Evolutionary conservation across 92 coral and sea anemone genomes (phyloP), one percentile per base, ranked within the genome.

Genomic region (Porites evermanni): DNA sequence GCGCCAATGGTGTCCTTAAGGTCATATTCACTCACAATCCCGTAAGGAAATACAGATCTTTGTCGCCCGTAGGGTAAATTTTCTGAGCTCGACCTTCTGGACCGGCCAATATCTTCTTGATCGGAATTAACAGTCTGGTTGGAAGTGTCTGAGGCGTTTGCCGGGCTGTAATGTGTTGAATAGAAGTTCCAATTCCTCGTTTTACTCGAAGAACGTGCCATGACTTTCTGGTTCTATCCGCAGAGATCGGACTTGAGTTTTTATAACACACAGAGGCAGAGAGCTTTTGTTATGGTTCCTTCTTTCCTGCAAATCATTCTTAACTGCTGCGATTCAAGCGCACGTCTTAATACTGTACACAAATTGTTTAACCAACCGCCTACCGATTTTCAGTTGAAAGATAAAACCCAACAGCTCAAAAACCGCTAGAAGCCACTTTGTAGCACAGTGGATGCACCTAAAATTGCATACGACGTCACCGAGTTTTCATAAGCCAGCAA

Each of bases 21-120:
- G 64, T 74, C 80, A 12, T 8, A 51, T 7, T 74, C 87, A 16
- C 87, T 83, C 3, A 83, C 87, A 23, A 83, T 83, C 7, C 87
- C 87, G 53, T 32, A 24, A 14, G 87, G 87, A 53, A 83, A 83
- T 6, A 73, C 72, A 12, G 79, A 60, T 17, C 87, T 63, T 53
- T 74, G 72, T 24, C 87, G 87, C 12, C 80, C 73, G 65, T 74
- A 73, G 0, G 80, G 20, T n/a, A 64, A 12, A 61, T 2, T 8
- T n/a, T 21, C 80, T 47, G 64, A 52, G 60, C n/a, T 50, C n/a
- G 64, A 70, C 24, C 52, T 60, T 18, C 21, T 38, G 17, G 60
- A 50, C 6, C 80, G 9, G 13, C 60, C 13, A 51, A 58, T 61
- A 0, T 72, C 80, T 14, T 64, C 78, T 19, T n/a, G 64, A 74